Conservation (phyloP, 2,113 vertebrate species). For the Arizona elegans region DNA sequence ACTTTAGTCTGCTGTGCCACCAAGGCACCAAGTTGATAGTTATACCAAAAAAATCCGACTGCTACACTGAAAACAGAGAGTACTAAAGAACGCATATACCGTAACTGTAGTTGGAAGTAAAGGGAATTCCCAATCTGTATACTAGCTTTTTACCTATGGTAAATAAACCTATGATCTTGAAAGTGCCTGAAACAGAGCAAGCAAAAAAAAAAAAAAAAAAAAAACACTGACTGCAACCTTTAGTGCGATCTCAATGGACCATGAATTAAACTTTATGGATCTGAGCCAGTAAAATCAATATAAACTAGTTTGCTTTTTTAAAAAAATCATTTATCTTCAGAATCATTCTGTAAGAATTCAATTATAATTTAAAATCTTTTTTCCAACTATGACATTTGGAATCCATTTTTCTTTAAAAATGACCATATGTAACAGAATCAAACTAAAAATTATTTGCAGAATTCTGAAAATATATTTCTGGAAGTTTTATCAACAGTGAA, state of each 20-base stretch:
- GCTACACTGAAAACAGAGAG: too few relatives aligned
- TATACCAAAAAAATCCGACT: not conserved
- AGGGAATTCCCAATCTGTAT: too few relatives aligned
- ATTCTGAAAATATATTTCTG: not conserved
- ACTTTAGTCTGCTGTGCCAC: too few relatives aligned
- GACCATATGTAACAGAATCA: not conserved
- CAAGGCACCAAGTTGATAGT: not conserved
- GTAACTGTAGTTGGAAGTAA: too few relatives aligned
- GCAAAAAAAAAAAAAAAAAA: not conserved
- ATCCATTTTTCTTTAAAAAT: not conserved
- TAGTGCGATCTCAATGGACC: not conserved
- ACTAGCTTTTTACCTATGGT: too few relatives aligned
- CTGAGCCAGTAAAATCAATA: not conserved
- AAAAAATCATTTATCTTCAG: not conserved
- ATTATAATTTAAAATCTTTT: constrained; percentile 6
- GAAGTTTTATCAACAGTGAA: not conserved
- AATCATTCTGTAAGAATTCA: not conserved
- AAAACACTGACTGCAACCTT: not conserved
- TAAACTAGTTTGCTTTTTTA: not conserved
- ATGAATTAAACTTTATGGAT: not conserved
- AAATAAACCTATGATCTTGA: too few relatives aligned
- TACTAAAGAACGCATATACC: too few relatives aligned
- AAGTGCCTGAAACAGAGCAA: too few relatives aligned
- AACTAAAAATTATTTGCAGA: constrained; percentile 11
- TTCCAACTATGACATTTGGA: not conserved